Percentiles rank a stretch among this genome's conserved stretches.
Evolutionary conservation across 2,797 vertebrate genomes (phyloP).

Genomic region (Harpagifer antarcticus): DNA sequence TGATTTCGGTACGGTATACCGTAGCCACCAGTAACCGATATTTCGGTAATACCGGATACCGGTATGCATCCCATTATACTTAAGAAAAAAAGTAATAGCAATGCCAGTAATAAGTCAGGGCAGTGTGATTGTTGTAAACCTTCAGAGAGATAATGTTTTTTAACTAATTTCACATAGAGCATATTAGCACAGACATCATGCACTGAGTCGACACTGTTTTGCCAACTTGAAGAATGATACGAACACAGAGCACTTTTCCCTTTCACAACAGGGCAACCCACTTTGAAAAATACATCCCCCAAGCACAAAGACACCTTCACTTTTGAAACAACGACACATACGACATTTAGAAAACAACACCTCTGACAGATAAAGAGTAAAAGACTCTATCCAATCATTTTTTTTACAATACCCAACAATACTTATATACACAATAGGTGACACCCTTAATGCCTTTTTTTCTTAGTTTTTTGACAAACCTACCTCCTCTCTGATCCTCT

Average conservation of each 20-base stretch:
- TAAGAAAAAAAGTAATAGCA: slow-evolving; percentile 33
- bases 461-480: slow-evolving; percentile 42
- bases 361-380: slow-evolving; percentile 73
- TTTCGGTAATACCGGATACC: too few relatives aligned
- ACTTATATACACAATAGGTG: slow-evolving; percentile 54
- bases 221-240: slow-evolving; percentile 59
- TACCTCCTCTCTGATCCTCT: slow-evolving; percentile 42
- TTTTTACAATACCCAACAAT: slow-evolving; percentile 77
- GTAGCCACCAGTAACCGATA: too few relatives aligned
- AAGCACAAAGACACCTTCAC: slow-evolving; percentile 52
- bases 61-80: too few relatives aligned
- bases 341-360: slow-evolving; percentile 83
- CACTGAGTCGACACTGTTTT: slow-evolving; percentile 63
- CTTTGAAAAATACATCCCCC: slow-evolving; percentile 65
- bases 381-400: slow-evolving; percentile 77
- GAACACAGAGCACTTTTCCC: slow-evolving; percentile 57
- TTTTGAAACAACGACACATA: slow-evolving; percentile 80
- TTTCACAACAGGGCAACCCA: slow-evolving; percentile 78
- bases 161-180: slow-evolving; percentile 37
- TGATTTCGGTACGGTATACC: too few relatives aligned
- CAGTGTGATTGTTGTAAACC: slow-evolving; percentile 58
- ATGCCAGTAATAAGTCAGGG: slow-evolving; percentile 31
- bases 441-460: slow-evolving; percentile 34
- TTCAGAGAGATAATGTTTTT: slow-evolving; percentile 39
- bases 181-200: slow-evolving; percentile 80